Base-by-base conservation (phyloP, 2,888 invertebrate species). In the Tachina grossa region DNA sequence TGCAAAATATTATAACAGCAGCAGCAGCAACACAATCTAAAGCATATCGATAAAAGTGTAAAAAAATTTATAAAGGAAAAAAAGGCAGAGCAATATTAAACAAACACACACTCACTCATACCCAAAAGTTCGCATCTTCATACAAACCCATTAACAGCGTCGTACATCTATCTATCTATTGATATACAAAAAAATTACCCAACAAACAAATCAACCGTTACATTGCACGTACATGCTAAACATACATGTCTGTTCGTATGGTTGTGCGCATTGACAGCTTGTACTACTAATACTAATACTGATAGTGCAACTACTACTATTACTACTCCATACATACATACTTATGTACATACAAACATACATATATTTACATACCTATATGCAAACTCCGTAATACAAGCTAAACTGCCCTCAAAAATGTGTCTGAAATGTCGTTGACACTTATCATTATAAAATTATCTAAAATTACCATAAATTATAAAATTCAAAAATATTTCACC, bases 11-110 rank as follows among this genome's bases (percentile, higher is more conserved):
- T 75, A 53, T 47, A 81, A 65, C 13, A 47, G 51, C 57, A 85
- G 63, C 65, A 68, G 49, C 79, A 79, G 16, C 78, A 79, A 51
- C 75, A 81, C 53, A 63, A 63, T 61, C 55, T 65, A 78, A 84
- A 86, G 85, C 87, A 87, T 88, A 87, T 87, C 87, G 87, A 87
- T 76, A 88, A 87, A 82, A 87, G 79, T 85, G 85, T 83, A 83
- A 83, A 88, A 87, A 88, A 80, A 71, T 55, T 45, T 66, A 66
- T 31, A 71, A 69, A 68, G 85, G 69, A 71, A 47, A 66, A 85
- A 74, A 61, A 55, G 53, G 74, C 61, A 75, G 68, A 78, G 68
- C 85, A 89, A 88, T 87, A 88, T 89, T 88, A 89, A 87, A 88
- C 83, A 66, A 74, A 81, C 86, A 79, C 86, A 79, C 68, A 84